Evolutionary conservation across 2,888 invertebrate species (phyloP).

Genomic region (Pilophorus perplexus): DNA sequence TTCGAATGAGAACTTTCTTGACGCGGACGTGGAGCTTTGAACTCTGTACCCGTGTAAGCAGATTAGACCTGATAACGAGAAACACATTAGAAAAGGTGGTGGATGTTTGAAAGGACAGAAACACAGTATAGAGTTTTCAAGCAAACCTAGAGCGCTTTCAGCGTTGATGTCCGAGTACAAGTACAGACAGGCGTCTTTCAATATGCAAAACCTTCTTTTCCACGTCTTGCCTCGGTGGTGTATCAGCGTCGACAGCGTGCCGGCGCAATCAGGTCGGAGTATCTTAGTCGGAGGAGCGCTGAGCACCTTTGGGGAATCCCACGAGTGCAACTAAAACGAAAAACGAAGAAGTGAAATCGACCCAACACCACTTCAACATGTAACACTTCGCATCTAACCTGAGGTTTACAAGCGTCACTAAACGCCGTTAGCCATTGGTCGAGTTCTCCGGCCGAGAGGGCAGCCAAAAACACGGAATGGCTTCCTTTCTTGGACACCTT

Average conservation of each 20-base stretch:
- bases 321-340: slow-evolving; percentile 59
- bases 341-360: neutral
- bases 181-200: slow-evolving; percentile 92
- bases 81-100: no score
- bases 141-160: slow-evolving; percentile 78
- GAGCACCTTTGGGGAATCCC: slow-evolving; percentile 75
- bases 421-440: slow-evolving; percentile 50
- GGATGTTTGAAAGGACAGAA: no score
- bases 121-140: no score
- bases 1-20: slow-evolving; percentile 88
- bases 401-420: slow-evolving; percentile 46
- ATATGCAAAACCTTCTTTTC: slow-evolving; percentile 88
- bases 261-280: slow-evolving; percentile 84
- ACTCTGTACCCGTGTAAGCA: slow-evolving; percentile 92
- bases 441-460: slow-evolving; percentile 56
- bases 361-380: neutral
- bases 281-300: slow-evolving; percentile 77
- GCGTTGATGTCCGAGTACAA: slow-evolving; percentile 88
- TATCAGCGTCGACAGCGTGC: slow-evolving; percentile 80
- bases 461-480: slow-evolving; percentile 73
- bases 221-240: slow-evolving; percentile 72
- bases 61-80: slow-evolving; percentile 84
- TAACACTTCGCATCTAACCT: slow-evolving; percentile 44
- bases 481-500: slow-evolving; percentile 68
- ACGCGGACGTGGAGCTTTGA: slow-evolving; percentile 75